Evolutionary conservation across 2,888 invertebrate genomes (phyloP).

Genomic region (Autographa pulchrina): DNA sequence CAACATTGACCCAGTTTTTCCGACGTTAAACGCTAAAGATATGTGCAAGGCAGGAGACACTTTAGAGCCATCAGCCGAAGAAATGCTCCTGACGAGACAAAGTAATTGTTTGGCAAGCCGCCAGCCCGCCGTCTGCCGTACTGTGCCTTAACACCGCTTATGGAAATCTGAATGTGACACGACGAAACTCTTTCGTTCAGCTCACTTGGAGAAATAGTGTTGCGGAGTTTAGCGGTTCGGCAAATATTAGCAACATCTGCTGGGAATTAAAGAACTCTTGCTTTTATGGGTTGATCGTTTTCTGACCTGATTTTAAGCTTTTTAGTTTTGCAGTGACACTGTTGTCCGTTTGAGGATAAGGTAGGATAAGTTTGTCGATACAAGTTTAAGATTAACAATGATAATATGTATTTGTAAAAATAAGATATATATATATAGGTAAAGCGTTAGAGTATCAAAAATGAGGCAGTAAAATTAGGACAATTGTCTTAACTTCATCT

Average conservation of each 20-base stretch:
- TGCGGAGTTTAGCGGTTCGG: constrained; percentile 21
- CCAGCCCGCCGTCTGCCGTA: constrained; percentile 67
- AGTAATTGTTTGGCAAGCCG: constrained; percentile 85
- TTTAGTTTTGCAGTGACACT: neutral
- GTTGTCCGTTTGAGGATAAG: neutral
- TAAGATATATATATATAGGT: no score
- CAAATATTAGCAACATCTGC: constrained; percentile 14
- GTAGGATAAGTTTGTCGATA: no score
- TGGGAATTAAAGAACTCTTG: neutral
- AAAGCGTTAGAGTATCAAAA: no score
- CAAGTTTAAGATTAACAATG: no score
- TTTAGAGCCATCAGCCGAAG: constrained; percentile 78
- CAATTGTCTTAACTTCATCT: no score
- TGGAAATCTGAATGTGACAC: constrained; percentile 76
- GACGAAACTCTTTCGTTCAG: constrained; percentile 58
- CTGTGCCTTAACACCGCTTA: constrained; percentile 59
- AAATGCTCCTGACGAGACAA: constrained; percentile 82
- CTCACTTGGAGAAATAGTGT: constrained; percentile 44
- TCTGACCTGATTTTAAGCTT: constrained; percentile 23
- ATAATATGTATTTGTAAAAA: no score
- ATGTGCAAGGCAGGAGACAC: constrained; percentile 61
- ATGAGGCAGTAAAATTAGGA: no score
- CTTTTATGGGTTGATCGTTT: neutral
- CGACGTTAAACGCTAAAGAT: constrained; percentile 48
- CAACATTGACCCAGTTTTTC: constrained; percentile 40